Conservation (phyloP, 2,888 invertebrate genomes). For the Folsomia manolachei region DNA sequence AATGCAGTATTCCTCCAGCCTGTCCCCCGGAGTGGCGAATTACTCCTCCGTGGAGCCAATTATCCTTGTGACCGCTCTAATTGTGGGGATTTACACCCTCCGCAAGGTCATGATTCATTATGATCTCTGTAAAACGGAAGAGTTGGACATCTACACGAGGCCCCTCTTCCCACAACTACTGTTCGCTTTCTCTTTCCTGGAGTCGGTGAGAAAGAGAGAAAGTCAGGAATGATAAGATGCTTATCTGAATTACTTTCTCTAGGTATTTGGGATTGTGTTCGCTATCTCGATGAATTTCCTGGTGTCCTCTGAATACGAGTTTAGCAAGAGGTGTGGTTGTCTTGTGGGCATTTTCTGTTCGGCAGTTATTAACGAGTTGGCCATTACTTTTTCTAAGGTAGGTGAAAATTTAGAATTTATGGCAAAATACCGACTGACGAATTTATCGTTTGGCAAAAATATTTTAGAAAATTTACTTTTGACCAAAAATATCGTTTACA, state of each 20-base stretch:
- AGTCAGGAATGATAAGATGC: too few relatives aligned
- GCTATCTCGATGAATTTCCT: constrained; percentile 2
- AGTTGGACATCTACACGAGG: neutral
- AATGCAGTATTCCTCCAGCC: constrained; percentile 1
- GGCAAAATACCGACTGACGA: too few relatives aligned
- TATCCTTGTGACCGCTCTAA: neutral
- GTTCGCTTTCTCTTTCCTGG: neutral
- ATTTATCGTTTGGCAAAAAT: too few relatives aligned
- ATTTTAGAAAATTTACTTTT: too few relatives aligned
- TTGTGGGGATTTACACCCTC: constrained; percentile 6
- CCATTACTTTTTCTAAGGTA: constrained; percentile 6
- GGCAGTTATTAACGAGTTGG: neutral
- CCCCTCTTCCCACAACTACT: neutral
- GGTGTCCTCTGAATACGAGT: constrained; percentile 3
- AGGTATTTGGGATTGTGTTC: constrained; percentile 5
- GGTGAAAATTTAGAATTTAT: neutral
- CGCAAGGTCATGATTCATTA: neutral
- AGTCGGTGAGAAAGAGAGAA: constrained; percentile 4
- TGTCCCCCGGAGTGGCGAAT: constrained; percentile 1
- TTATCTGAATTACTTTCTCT: neutral
- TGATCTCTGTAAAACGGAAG: neutral
- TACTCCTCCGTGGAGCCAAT: constrained; percentile 15
- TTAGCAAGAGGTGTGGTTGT: constrained; percentile 9
- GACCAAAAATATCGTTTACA: too few relatives aligned
- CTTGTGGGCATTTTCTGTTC: constrained; percentile 4